A percentile compares a stretch with the other conserved stretches of the same genome.
These are phyloP conservation scores for Drosophila tsacasi DNA, from an alignment of 1,140 invertebrate species.

Conservation along the genomic window DNA sequence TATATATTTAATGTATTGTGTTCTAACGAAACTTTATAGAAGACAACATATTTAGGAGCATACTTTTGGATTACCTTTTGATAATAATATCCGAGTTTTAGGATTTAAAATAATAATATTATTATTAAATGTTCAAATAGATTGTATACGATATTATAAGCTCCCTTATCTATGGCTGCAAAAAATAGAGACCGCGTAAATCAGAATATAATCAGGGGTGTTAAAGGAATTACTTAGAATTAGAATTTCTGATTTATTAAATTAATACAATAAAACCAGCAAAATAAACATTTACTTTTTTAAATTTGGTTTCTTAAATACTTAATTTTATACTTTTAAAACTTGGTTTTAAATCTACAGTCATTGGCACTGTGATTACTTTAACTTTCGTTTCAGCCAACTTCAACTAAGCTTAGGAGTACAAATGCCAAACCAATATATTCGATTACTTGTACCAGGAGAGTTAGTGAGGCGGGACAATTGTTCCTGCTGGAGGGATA, in stretches of 20 bases:
- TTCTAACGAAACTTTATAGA: too few species aligned
- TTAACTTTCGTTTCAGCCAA: neutral
- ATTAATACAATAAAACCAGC: too few species aligned
- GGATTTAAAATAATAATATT: too few species aligned
- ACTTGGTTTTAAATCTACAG: neutral
- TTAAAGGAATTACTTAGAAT: neutral
- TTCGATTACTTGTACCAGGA: conserved; percentile 20
- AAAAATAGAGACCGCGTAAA: too few species aligned
- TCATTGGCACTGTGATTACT: neutral
- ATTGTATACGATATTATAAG: too few species aligned
- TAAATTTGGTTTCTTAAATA: neutral
- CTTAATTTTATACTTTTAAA: neutral
- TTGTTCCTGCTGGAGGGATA: conserved; percentile 7
- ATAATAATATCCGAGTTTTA: too few species aligned
- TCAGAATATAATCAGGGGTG: neutral
- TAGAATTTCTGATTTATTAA: neutral
- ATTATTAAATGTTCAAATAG: too few species aligned
- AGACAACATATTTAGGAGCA: too few species aligned
- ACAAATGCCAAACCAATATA: neutral
- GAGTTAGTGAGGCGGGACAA: conserved; percentile 10
- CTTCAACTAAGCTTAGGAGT: neutral
- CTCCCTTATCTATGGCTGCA: too few species aligned
- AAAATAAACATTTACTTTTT: too few species aligned
- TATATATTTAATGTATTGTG: too few species aligned
- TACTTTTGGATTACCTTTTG: too few species aligned